Percentiles rank a stretch among this genome's conserved stretches.
Conservation (phyloP, 1,140 invertebrate species). For the Drosophila nigromelanica region DNA sequence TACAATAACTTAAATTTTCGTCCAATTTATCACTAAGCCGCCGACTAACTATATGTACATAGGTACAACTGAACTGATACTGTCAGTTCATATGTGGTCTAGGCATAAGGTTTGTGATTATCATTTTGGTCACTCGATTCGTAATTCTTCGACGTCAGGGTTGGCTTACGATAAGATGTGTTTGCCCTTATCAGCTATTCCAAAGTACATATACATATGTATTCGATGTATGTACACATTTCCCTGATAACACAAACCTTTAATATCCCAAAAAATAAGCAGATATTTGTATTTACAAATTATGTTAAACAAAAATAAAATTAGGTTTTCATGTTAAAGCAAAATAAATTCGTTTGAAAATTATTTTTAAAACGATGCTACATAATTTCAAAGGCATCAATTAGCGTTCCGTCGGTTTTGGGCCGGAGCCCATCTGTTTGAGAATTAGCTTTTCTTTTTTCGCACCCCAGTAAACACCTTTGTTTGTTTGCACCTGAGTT, state of each 20-base stretch:
- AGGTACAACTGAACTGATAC: not conserved
- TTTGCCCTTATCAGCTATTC: not conserved
- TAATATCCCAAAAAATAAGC: not conserved
- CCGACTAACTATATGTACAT: too few relatives aligned
- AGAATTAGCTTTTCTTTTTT: conserved; percentile 15
- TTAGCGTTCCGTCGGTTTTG: conserved; percentile 47
- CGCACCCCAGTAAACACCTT: conserved; percentile 22
- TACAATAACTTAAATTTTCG: not conserved
- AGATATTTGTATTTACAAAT: too few relatives aligned
- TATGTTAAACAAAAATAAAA: not conserved
- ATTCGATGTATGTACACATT: not conserved
- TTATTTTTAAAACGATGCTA: conserved; percentile 7
- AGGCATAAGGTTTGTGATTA: not conserved
- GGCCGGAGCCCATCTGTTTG: conserved; percentile 18
- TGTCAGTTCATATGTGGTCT: not conserved
- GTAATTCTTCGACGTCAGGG: conserved; percentile 3
- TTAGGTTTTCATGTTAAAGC: not conserved
- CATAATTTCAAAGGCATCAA: not conserved
- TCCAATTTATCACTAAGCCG: not conserved
- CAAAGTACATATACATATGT: not conserved
- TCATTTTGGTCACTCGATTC: not conserved
- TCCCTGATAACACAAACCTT: not conserved
- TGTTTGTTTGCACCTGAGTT: conserved; percentile 36
- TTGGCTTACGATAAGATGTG: not conserved
- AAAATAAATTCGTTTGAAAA: conserved; percentile 1